These are phyloP conservation scores for Ophioderma brevispina DNA, from an alignment of 35 echinoderm and acorn worm genomes.

Conservation along the genomic window DNA sequence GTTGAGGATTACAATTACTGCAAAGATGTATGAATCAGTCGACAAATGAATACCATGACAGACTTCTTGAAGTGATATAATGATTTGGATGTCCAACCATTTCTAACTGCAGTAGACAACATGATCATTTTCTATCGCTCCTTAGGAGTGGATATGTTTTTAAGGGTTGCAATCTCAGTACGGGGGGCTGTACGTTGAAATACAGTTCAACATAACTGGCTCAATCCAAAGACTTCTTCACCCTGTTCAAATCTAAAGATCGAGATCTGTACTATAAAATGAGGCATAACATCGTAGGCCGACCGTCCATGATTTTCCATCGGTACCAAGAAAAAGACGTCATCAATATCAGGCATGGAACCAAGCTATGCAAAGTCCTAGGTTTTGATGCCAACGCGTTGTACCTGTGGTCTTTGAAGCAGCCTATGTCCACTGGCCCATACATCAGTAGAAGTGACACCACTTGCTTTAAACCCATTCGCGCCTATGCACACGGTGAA, in stretches of 20 bases:
- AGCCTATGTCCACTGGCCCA: conserved; percentile 6
- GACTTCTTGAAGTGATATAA: conserved; percentile 56
- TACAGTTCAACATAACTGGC: background rate
- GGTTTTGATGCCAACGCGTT: conserved; percentile 73
- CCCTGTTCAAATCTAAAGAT: background rate
- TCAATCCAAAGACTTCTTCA: conserved; percentile 22
- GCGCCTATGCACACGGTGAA: background rate
- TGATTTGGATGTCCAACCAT: conserved; percentile 43
- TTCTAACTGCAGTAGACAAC: conserved; percentile 22
- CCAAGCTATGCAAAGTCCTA: conserved; percentile 35
- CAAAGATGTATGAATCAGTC: too few relatives aligned
- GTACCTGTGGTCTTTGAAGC: conserved; percentile 33
- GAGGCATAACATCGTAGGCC: conserved; percentile 3
- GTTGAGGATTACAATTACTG: too few relatives aligned
- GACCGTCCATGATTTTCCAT: conserved; percentile 43
- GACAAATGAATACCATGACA: conserved; percentile 25
- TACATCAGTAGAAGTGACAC: background rate
- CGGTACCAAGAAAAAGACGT: background rate
- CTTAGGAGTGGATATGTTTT: background rate
- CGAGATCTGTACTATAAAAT: conserved; percentile 36
- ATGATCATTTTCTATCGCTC: conserved; percentile 19
- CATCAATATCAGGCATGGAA: conserved; percentile 8
- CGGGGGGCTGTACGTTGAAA: background rate
- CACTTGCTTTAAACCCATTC: background rate
- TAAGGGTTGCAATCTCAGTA: background rate